phyloP scores from a whole-genome alignment of 2,797 vertebrate species.

The Lophius americanus region DNA sequence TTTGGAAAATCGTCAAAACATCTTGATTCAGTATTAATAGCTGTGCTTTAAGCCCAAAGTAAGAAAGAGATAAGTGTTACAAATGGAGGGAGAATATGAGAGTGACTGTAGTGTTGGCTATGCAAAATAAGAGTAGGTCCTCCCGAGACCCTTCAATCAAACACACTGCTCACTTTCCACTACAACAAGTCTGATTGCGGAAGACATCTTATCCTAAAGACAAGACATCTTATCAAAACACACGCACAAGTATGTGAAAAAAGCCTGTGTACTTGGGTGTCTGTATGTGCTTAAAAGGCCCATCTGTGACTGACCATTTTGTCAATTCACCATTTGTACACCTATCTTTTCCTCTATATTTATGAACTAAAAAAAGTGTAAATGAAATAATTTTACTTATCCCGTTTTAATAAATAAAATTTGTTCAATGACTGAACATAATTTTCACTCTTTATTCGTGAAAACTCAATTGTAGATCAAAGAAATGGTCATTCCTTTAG shows the following conservation, averaged over 20 bases:
- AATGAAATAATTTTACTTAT: too few relatives aligned
- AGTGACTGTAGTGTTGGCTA: conserved; percentile 51
- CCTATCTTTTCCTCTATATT: too few relatives aligned
- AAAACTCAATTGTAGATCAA: neutral
- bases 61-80: conserved; percentile 50
- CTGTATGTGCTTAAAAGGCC: neutral
- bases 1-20: conserved; percentile 49
- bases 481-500: neutral
- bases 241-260: neutral
- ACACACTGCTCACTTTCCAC: conserved; percentile 48
- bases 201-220: conserved; percentile 59
- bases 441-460: conserved; percentile 8
- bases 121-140: conserved; percentile 54
- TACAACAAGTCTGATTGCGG: conserved; percentile 67
- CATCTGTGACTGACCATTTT: neutral
- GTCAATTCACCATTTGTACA: neutral
- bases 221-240: conserved; percentile 16
- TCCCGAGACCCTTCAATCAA: conserved; percentile 77
- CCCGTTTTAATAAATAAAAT: neutral
- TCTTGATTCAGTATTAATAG: conserved; percentile 44
- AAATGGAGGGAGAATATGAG: conserved; percentile 53
- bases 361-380: too few relatives aligned
- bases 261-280: neutral
- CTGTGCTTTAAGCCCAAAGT: conserved; percentile 23
- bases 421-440: neutral